Percentiles rank a stretch among this genome's conserved stretches.
Conservation (phyloP, 2,888 invertebrate genomes). For the Drosophila dives region DNA sequence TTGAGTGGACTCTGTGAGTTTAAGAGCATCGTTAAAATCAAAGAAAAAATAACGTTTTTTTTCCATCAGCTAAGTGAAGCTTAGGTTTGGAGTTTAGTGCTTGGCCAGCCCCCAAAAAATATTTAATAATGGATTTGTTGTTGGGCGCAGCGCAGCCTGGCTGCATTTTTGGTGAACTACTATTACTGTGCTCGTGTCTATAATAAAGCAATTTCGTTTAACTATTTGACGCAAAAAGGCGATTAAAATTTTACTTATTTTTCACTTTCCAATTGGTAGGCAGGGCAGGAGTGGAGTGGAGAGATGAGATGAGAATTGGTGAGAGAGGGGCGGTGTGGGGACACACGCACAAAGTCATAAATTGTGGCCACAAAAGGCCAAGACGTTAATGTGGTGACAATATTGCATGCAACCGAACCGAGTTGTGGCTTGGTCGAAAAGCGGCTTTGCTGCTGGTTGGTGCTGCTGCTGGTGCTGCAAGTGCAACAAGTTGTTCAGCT, state of each 20-base stretch:
- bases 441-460: constrained; percentile 56
- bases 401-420: constrained; percentile 78
- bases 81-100: constrained; percentile 2
- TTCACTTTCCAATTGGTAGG: constrained; percentile 72
- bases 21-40: constrained; percentile 38
- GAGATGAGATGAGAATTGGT: background rate
- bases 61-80: background rate
- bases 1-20: constrained; percentile 22
- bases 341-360: constrained; percentile 72
- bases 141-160: constrained; percentile 22
- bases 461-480: constrained; percentile 28
- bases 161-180: constrained; percentile 37
- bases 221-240: constrained; percentile 76
- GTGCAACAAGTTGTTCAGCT: constrained; percentile 48
- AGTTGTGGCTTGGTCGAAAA: constrained; percentile 55
- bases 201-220: constrained; percentile 75
- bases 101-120: background rate
- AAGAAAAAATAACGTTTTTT: background rate
- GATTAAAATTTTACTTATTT: constrained; percentile 79
- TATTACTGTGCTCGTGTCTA: constrained; percentile 12
- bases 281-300: constrained; percentile 11
- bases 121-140: constrained; percentile 1
- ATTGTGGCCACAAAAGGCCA: constrained; percentile 77
- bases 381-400: constrained; percentile 80
- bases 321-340: background rate